These are phyloP conservation scores for Bombylius discolor DNA, from an alignment of 2,888 invertebrate genomes.

Conservation along the genomic window DNA sequence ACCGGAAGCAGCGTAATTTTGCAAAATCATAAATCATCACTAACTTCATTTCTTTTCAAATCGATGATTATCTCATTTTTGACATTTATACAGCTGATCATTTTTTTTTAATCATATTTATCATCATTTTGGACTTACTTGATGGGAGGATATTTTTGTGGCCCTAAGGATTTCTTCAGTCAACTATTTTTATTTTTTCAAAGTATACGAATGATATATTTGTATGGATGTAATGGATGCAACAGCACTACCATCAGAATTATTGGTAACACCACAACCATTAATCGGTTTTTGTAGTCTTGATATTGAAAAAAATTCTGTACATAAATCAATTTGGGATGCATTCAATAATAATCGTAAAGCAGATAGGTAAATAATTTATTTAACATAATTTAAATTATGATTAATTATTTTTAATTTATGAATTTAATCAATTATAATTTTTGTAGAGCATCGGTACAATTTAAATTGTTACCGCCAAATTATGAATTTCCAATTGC, in stretches of 20 bases:
- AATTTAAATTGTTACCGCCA: conserved; percentile 67
- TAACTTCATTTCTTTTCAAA: too few species aligned
- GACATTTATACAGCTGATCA: too few species aligned
- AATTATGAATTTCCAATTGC: conserved; percentile 79
- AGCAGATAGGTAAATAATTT: conserved; percentile 42
- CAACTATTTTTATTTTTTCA: neutral
- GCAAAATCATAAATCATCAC: too few species aligned
- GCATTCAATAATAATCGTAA: conserved; percentile 73
- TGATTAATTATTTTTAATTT: neutral
- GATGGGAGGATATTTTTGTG: too few species aligned
- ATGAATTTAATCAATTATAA: neutral
- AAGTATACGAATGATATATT: neutral
- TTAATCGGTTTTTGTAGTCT: conserved; percentile 80
- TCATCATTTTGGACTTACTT: too few species aligned
- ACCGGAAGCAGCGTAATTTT: too few species aligned
- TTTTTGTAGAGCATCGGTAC: conserved; percentile 53
- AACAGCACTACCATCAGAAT: conserved; percentile 67
- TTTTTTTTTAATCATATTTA: too few species aligned
- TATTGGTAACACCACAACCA: conserved; percentile 71
- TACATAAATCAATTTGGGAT: conserved; percentile 89
- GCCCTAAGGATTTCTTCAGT: too few species aligned
- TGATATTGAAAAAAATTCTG: conserved; percentile 67
- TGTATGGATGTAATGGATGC: conserved; percentile 35
- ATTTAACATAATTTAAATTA: neutral
- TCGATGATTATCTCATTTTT: too few species aligned